phyloP scores from a whole-genome alignment of 2,888 invertebrate species.

The Ophion ellenae region DNA sequence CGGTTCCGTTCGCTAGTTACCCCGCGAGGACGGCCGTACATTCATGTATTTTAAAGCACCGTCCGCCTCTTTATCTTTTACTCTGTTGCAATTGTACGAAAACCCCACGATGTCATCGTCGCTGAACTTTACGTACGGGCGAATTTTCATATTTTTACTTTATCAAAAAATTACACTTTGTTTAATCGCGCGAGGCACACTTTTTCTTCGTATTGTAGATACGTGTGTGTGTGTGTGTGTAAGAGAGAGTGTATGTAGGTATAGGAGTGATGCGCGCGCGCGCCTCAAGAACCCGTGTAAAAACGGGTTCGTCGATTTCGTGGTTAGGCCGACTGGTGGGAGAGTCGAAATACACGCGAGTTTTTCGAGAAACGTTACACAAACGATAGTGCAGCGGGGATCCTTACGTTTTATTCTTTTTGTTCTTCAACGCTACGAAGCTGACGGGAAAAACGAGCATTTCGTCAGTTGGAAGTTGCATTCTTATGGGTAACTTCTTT shows the following conservation, averaged over 20 bases:
- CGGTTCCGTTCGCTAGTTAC: conserved; percentile 34
- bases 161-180: not conserved
- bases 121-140: conserved; percentile 21
- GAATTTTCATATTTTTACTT: conserved; percentile 6
- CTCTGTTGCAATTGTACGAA: conserved; percentile 21
- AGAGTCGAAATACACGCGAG: conserved; percentile 66
- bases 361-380: conserved; percentile 64
- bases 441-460: not conserved
- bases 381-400: conserved; percentile 11
- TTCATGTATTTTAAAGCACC: conserved; percentile 23
- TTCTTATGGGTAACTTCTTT: conserved; percentile 7
- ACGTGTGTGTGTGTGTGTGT: conserved; percentile 20
- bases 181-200: conserved; percentile 23
- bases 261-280: conserved; percentile 56
- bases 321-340: conserved; percentile 54
- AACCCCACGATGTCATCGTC: conserved; percentile 16
- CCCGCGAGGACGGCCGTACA: conserved; percentile 36
- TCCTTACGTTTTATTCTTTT: conserved; percentile 65
- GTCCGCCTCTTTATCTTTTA: conserved; percentile 40
- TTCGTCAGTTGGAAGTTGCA: not conserved
- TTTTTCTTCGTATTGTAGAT: conserved; percentile 51
- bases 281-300: conserved; percentile 48
- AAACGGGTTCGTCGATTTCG: conserved; percentile 58
- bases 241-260: conserved; percentile 18
- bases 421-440: conserved; percentile 58